These are phyloP conservation scores for Phrynosoma platyrhinos DNA, from an alignment of 2,113 vertebrate genomes.

Conservation along the genomic window DNA sequence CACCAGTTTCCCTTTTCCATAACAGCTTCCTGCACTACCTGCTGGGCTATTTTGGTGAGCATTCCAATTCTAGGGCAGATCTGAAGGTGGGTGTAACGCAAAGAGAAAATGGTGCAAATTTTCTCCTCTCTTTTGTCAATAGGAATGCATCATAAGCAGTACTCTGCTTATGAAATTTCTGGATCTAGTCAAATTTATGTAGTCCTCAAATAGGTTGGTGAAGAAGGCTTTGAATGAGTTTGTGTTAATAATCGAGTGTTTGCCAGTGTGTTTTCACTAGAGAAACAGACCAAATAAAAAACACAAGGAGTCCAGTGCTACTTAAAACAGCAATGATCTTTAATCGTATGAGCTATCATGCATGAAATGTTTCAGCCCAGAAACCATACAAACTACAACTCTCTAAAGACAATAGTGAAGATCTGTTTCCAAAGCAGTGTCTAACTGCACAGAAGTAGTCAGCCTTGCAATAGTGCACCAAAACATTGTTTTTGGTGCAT, in stretches of 20 bases:
- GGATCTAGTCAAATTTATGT: neutral
- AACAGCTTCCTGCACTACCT: neutral
- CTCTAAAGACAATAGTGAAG: neutral
- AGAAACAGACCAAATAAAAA: conserved; percentile 9
- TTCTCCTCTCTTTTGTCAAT: neutral
- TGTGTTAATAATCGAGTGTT: neutral
- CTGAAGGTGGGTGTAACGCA: neutral
- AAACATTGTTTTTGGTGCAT: neutral
- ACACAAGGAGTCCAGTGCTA: neutral
- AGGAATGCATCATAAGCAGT: neutral
- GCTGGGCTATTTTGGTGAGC: neutral
- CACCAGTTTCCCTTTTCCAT: neutral
- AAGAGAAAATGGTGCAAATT: neutral
- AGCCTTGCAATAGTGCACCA: neutral
- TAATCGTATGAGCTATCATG: neutral
- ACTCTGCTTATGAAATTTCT: neutral
- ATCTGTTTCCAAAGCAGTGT: neutral
- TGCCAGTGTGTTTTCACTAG: neutral
- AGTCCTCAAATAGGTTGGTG: neutral
- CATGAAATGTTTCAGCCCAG: neutral
- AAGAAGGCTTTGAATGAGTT: neutral
- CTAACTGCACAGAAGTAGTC: neutral
- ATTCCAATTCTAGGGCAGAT: neutral
- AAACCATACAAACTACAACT: neutral
- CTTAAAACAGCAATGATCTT: too few relatives aligned